These are phyloP conservation scores for Drosophila paulistorum DNA, from an alignment of 1,140 invertebrate genomes.

Conservation along the genomic window DNA sequence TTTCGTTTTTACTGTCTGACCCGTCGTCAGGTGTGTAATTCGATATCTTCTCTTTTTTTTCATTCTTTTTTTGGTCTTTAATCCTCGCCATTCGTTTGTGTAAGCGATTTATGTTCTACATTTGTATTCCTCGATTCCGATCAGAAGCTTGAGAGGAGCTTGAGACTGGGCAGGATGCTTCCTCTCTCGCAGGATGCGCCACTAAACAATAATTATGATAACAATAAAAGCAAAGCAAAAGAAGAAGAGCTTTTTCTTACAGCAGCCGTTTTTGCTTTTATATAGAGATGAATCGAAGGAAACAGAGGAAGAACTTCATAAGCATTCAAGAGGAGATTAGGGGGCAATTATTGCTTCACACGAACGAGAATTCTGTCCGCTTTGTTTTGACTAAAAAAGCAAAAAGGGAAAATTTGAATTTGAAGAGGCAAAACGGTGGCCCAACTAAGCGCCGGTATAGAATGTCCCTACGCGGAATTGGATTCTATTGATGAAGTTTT, in stretches of 20 bases:
- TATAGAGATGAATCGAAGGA: neutral
- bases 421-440: constrained; percentile 25
- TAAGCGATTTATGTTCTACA: constrained; percentile 80
- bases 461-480: constrained; percentile 68
- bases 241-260: constrained; percentile 32
- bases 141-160: constrained; percentile 4
- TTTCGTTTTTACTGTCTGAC: constrained; percentile 15
- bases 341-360: constrained; percentile 79
- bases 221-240: constrained; percentile 60
- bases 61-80: constrained; percentile 55
- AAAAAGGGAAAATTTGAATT: constrained; percentile 21
- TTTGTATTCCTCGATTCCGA: constrained; percentile 58
- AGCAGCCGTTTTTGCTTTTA: constrained; percentile 35
- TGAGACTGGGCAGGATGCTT: constrained; percentile 41
- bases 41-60: constrained; percentile 68
- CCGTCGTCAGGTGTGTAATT: constrained; percentile 82
- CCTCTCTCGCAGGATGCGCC: constrained; percentile 64
- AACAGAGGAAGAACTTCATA: neutral
- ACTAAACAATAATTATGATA: constrained; percentile 81
- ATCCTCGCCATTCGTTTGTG: constrained; percentile 79
- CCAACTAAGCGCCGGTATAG: constrained; percentile 74
- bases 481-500: neutral
- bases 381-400: constrained; percentile 62
- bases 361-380: constrained; percentile 23
- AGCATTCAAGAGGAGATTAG: constrained; percentile 52